Base-by-base conservation (phyloP, 2,888 invertebrate species). In the Drosophila rellima region DNA sequence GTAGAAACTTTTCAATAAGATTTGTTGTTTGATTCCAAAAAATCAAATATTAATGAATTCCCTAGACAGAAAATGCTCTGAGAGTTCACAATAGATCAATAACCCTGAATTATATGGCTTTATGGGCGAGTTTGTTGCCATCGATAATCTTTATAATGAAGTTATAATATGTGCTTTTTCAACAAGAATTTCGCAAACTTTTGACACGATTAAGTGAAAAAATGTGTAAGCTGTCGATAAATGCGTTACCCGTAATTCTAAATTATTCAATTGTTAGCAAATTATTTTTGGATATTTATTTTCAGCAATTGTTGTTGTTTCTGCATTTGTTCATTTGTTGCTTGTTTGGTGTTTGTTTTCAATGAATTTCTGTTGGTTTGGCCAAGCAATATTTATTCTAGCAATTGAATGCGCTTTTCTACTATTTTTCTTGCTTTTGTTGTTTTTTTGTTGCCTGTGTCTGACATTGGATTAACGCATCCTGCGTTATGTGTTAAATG, bases 321-420 rank as follows among this genome's bases (percentile, higher is more conserved):
- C n/a, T 45, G 26, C 26, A 44, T 48, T 26, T 71, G 64, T 60
- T 40, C 44, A 59, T 56, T 70, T 62, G 23, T 13, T n/a, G 31
- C 37, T 55, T 54, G 29, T 35, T 48, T 57, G 57, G 29, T 52
- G 23, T 70, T 69, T 69, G 40, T 26, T 54, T 73, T 56, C 23
- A 17, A 68, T 64, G 35, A 15, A 47, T 56, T 56, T 60, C 42
- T 50, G 35, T 62, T 5, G 20, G 18, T 48, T 48, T 55, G n/a
- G 10, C 31, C 35, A 17, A 33, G 29, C 45, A 63, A 70, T 64
- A 55, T 64, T 70, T 70, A 60, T 71, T 50, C 35, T 29, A 33
- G 20, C 54, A 60, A 70, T 70, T 54, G 39, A 60, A 50, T 74
- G 70, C 47, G 65, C 57, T 62, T 65, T 70, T 54, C 26, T 51